A percentile compares a stretch with the other conserved stretches of the same genome.
phyloP scores from a whole-genome alignment of 2,888 invertebrate genomes.

The Ormyrus rosae region DNA sequence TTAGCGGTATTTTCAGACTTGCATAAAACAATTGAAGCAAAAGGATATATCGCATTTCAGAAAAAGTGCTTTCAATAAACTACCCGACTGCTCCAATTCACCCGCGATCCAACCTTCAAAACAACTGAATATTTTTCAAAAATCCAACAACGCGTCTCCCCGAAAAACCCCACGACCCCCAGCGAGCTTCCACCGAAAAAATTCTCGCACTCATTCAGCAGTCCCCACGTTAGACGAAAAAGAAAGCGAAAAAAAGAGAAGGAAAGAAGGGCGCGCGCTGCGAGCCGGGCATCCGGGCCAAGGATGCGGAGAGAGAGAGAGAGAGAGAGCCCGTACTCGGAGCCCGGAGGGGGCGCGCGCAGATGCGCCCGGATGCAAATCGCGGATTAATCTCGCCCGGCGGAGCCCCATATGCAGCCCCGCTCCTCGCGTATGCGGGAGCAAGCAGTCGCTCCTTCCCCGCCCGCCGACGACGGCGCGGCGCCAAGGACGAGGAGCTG shows the following conservation, averaged over 20 bases:
- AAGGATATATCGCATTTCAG: too few relatives aligned
- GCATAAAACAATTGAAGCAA: too few relatives aligned
- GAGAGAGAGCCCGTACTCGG: neutral
- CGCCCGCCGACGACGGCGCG: constrained; percentile 15
- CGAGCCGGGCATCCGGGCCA: neutral
- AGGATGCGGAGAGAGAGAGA: neutral
- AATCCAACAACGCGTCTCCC: too few relatives aligned
- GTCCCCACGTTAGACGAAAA: neutral
- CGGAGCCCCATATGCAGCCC: constrained; percentile 47
- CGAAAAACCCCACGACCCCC: too few relatives aligned
- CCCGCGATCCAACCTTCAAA: too few relatives aligned
- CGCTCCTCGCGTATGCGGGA: constrained; percentile 1
- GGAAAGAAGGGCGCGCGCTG: neutral
- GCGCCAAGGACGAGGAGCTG: neutral
- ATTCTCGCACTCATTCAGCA: too few relatives aligned
- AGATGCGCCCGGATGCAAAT: constrained; percentile 75
- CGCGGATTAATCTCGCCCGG: constrained; percentile 73
- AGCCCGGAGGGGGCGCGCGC: constrained; percentile 64
- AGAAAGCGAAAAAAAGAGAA: neutral
- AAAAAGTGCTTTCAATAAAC: too few relatives aligned
- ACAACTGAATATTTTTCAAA: too few relatives aligned
- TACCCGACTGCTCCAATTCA: too few relatives aligned
- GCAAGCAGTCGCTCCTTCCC: constrained; percentile 50
- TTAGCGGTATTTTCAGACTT: too few relatives aligned
- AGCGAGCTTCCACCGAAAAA: too few relatives aligned